Evolutionary conservation across 2,797 vertebrate species (phyloP).

Genomic region (Catharus ustulatus): DNA sequence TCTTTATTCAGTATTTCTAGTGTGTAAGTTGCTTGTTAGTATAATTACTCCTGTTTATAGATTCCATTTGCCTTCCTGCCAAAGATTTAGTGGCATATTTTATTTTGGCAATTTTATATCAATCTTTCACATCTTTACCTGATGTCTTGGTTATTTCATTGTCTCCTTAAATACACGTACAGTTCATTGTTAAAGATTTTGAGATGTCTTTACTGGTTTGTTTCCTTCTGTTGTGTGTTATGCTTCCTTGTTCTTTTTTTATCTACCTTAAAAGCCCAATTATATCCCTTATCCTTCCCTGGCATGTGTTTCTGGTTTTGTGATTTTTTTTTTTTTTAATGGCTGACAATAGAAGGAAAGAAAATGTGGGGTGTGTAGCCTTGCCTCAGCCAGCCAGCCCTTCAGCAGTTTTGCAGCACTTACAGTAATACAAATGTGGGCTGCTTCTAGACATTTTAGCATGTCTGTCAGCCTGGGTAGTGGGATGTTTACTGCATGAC

Average conservation of each 20-base stretch:
- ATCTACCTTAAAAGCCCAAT: constrained; percentile 2
- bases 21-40: constrained; percentile 5
- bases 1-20: constrained; percentile 31
- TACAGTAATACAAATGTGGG: background rate
- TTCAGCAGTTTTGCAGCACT: background rate
- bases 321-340: background rate
- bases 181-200: constrained; percentile 12
- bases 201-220: constrained; percentile 18
- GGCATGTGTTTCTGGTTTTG: constrained; percentile 34
- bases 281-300: constrained; percentile 40
- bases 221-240: constrained; percentile 49
- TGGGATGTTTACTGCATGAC: background rate
- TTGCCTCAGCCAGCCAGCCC: background rate
- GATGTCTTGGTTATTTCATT: background rate
- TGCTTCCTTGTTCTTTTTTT: constrained; percentile 61
- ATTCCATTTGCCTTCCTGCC: constrained; percentile 10
- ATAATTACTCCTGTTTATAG: constrained; percentile 32
- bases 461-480: constrained; percentile 5
- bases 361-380: background rate
- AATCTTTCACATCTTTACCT: background rate
- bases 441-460: background rate
- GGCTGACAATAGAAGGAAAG: constrained; percentile 62
- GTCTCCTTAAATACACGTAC: background rate
- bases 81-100: constrained; percentile 12
- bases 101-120: background rate